Evolutionary conservation across 2,888 invertebrate species (phyloP), one percentile per base, ranked within the genome.

Genomic region (Sinopyrophorus schimmeli): DNA sequence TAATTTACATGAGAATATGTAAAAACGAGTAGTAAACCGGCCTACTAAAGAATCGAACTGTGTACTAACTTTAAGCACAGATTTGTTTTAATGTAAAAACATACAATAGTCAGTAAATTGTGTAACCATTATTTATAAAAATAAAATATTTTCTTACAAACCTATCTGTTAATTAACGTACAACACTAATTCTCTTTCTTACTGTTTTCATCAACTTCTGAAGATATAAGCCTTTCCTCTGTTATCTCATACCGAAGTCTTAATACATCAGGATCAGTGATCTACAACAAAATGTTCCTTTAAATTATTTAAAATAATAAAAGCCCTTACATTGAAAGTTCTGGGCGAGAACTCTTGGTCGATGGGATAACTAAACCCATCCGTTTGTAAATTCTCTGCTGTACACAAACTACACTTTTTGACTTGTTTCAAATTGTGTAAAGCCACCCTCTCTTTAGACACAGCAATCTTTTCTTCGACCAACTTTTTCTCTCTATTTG

Each of bases 401-500:
- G 56, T 57, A 54, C 71, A 73, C 20, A 72, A 59, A 28, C 65
- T 61, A 44, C 73, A 73, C 34, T 57, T 62, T 18, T 77, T 72
- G 58, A 55, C 56, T 37, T 77, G 74, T 58, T 76, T 79, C 46
- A 74, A 72, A 30, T 78, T 79, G 52, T 81, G 80, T 15, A 82
- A 65, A 43, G 72, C 73, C 40, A 82, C 59, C 55, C 82, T 73
- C 63, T 83, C 82, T 57, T 80, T 77, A 0, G 82, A 81, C 5
- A 82, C 60, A 2, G 75, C 71, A 0, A 82, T 77, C 65, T 83
- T 82, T 58, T 83, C 82, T 64, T 76, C 79, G 0, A 81, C 80
- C 21, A 83, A 75, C 56, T 80, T 80, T 58, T 81, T 81, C 54
- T 83, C 82, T 58, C 82, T 74, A 6, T 69, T 64, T 11, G 79